These are phyloP conservation scores for Serilophus lunatus DNA, from an alignment of 2,113 vertebrate species.

Conservation along the genomic window DNA sequence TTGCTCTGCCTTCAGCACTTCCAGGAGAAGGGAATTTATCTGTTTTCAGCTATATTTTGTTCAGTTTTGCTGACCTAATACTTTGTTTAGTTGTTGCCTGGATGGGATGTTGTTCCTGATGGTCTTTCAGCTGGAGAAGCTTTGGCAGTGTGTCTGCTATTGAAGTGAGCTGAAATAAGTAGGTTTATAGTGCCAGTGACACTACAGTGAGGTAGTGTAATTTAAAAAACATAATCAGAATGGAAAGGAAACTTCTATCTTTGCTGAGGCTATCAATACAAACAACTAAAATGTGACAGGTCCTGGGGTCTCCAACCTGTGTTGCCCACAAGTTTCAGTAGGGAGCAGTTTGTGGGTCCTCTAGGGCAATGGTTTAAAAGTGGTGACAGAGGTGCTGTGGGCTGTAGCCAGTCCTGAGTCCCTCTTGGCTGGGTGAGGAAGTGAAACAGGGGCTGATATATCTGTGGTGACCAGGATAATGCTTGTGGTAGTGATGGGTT, in stretches of 20 bases:
- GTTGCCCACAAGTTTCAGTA: neutral
- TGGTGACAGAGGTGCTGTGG: neutral
- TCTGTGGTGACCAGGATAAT: neutral
- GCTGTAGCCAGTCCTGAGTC: fast-evolving
- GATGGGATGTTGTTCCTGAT: neutral
- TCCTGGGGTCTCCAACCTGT: neutral
- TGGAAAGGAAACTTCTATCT: neutral
- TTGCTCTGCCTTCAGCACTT: neutral
- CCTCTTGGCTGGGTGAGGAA: neutral
- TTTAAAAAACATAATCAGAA: neutral
- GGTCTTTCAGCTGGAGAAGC: neutral
- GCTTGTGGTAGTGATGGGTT: neutral
- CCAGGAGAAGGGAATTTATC: neutral
- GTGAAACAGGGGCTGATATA: neutral
- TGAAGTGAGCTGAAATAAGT: fast-evolving
- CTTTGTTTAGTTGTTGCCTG: neutral
- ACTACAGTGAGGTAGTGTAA: neutral
- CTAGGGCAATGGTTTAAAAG: neutral
- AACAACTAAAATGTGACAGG: neutral
- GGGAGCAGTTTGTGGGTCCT: neutral
- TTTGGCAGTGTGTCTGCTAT: neutral
- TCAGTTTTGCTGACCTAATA: neutral
- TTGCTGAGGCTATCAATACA: neutral
- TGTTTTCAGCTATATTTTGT: neutral
- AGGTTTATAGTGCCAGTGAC: neutral